Evolutionary conservation across 2,888 invertebrate species (phyloP), one percentile per base, ranked within the genome.

Genomic region (Megastigmus dorsalis): DNA sequence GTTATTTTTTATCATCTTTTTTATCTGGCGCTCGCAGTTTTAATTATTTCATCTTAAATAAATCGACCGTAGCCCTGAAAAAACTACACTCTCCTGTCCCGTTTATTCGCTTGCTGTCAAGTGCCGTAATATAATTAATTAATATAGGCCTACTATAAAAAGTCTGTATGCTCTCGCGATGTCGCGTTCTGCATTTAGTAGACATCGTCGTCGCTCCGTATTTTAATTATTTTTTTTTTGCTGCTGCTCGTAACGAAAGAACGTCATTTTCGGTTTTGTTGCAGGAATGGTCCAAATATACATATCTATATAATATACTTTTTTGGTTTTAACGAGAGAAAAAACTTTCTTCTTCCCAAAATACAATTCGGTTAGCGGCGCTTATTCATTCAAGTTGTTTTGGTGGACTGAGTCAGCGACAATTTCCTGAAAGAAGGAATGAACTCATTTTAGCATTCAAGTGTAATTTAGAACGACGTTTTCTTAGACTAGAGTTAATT

Each of bases 251-350:
- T 87, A 86, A 84, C 85, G 83, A 86, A 87, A 87, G 84, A 86
- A 86, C 83, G 83, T 84, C 84, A 82, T 85, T 86, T 86, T 85
- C 83, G 80, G 84, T 84, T 87, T 85, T 82, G 82, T 87, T 86
- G 85, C 83, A 87, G 86, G 86, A 87, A 88, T 87, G 86, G 86
- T 87, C 86, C 88, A 86, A 88, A 88, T 86, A 85, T 87, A 86
- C 85, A 87, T 86, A 87, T 86, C 86, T 87, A 87, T 87, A 86
- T 86, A 85, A 87, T 88, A 88, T 87, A 86, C 83, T 74, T 77
- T 81, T 88, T 88, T 86, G 88, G 87, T 88, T 87, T 87, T 87
- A 86, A 86, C 86, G 88, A 87, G 86, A 87, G 84, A 87, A 87
- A 87, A 87, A 87, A 86, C 82, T 84, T 86, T 87, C 85, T 87